A percentile compares a stretch with the other conserved stretches of the same genome.
phyloP scores from a whole-genome alignment of 2,797 vertebrate genomes.

The Rousettus madagascariensis region DNA sequence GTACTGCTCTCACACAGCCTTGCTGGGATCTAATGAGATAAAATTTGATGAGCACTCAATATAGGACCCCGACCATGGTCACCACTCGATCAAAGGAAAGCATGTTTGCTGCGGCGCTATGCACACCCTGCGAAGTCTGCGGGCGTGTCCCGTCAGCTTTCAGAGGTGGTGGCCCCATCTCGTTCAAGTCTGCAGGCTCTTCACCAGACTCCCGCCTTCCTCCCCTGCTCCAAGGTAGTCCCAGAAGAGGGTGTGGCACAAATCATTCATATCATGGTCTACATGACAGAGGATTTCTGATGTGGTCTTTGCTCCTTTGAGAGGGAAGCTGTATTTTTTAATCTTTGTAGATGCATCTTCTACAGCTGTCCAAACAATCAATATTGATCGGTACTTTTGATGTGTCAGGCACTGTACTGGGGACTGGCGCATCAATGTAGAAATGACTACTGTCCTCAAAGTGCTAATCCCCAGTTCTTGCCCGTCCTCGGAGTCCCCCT shows the following conservation, averaged over 20 bases:
- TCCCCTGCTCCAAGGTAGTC: not conserved
- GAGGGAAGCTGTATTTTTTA: not conserved
- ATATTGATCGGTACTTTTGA: not conserved
- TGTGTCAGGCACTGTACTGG: not conserved
- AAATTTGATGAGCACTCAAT: not conserved
- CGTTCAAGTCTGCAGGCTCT: not conserved
- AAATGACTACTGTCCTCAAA: not conserved
- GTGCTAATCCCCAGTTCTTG: not conserved
- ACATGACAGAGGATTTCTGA: not conserved
- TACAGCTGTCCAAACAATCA: not conserved
- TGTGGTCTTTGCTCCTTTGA: not conserved
- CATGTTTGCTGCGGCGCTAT: not conserved
- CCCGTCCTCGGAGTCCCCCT: not conserved
- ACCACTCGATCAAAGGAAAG: not conserved
- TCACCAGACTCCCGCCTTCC: not conserved
- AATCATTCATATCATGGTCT: not conserved
- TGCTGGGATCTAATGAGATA: not conserved
- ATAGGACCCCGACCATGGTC: not conserved
- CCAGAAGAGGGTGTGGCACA: not conserved
- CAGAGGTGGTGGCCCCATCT: not conserved
- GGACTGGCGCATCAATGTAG: not conserved
- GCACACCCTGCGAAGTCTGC: not conserved
- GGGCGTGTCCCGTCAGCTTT: not conserved
- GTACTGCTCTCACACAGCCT: not conserved
- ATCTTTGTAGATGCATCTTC: not conserved